phyloP scores from a whole-genome alignment of 2,797 vertebrate species.

The Acipenser oxyrinchus region DNA sequence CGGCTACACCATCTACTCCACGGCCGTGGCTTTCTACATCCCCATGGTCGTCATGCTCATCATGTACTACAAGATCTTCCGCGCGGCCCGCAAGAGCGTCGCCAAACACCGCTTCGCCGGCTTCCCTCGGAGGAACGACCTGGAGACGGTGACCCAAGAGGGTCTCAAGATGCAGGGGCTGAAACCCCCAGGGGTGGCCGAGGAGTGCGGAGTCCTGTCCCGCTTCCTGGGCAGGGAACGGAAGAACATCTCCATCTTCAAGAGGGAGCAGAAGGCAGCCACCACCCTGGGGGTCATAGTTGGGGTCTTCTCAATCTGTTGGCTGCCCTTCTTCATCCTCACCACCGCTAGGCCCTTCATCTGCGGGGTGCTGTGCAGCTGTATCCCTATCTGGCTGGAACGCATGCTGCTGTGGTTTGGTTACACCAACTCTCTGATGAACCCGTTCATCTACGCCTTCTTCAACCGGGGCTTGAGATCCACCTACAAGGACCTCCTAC shows the following conservation, averaged over 20 bases:
- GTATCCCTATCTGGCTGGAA: constrained; percentile 70
- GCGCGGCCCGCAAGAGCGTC: constrained; percentile 63
- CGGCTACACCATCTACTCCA: constrained; percentile 72
- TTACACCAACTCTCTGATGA: constrained; percentile 72
- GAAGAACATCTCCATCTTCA: constrained; percentile 72
- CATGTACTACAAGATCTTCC: constrained; percentile 77
- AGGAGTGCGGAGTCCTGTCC: constrained; percentile 61
- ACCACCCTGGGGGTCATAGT: constrained; percentile 70
- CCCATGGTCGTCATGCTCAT: constrained; percentile 73
- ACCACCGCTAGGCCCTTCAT: constrained; percentile 68
- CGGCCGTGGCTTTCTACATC: constrained; percentile 71
- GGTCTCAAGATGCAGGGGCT: constrained; percentile 62
- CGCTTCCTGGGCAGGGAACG: constrained; percentile 59
- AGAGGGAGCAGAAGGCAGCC: constrained; percentile 70
- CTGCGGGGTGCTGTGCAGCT: constrained; percentile 68
- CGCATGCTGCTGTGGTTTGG: constrained; percentile 67
- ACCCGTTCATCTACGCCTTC: constrained; percentile 74
- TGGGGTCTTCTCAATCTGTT: constrained; percentile 64
- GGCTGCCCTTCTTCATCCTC: constrained; percentile 70
- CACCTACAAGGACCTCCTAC: constrained; percentile 65
- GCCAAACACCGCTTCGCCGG: constrained; percentile 66
- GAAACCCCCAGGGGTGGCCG: constrained; percentile 50
- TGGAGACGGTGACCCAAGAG: constrained; percentile 54
- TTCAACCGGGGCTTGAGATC: constrained; percentile 70
- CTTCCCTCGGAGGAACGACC: constrained; percentile 48